A percentile compares a stretch with the other conserved stretches of the same genome.
These are phyloP conservation scores for Formica selysi DNA, from an alignment of 1,140 invertebrate species.

Conservation along the genomic window DNA sequence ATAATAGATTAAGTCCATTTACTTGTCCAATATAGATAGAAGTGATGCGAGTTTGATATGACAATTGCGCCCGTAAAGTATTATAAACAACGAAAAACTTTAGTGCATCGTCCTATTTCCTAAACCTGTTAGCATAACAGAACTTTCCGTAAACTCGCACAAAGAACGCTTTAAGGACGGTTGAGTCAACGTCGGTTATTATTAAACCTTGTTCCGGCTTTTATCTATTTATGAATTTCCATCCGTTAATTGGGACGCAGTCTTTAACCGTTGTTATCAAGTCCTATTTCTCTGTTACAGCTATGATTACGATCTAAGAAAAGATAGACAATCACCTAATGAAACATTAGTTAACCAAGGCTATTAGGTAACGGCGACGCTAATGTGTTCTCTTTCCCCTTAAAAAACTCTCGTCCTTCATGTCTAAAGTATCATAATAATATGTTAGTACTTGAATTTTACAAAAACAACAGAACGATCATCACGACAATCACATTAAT, in stretches of 20 bases:
- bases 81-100: constrained; percentile 29
- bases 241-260: neutral
- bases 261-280: neutral
- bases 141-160: constrained; percentile 7
- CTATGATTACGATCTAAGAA: constrained; percentile 7
- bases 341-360: constrained; percentile 4
- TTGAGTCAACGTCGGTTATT: constrained; percentile 10
- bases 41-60: constrained; percentile 55
- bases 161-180: constrained; percentile 42
- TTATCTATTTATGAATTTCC: neutral
- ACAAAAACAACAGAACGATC: neutral
- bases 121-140: constrained; percentile 1
- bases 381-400: neutral
- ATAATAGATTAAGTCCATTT: constrained; percentile 49
- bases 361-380: neutral
- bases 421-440: constrained; percentile 5
- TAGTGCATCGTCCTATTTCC: neutral
- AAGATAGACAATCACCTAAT: neutral
- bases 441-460: neutral
- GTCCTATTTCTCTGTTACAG: neutral
- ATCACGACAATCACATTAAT: neutral
- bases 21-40: constrained; percentile 36
- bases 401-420: constrained; percentile 18
- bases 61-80: constrained; percentile 39
- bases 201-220: constrained; percentile 28